phyloP scores from a whole-genome alignment of 2,113 vertebrate species.

The Serinus canaria region DNA sequence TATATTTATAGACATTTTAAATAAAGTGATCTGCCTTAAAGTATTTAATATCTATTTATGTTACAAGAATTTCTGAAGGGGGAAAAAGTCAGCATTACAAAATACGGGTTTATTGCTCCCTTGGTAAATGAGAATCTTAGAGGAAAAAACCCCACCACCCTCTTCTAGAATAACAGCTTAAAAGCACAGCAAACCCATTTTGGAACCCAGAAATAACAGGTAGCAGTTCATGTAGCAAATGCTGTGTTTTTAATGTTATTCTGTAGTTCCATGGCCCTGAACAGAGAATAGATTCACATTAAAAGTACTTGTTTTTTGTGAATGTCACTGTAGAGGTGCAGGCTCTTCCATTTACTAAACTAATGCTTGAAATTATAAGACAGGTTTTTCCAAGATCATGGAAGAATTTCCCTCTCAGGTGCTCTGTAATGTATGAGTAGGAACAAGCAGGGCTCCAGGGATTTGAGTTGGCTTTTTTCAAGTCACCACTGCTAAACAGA shows the following conservation, averaged over 20 bases:
- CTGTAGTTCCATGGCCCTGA: not conserved
- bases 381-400: not conserved
- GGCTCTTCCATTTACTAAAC: not conserved
- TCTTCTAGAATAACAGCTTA: not conserved
- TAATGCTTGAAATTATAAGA: not conserved
- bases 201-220: not conserved
- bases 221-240: not conserved
- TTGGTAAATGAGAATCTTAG: conserved; percentile 18
- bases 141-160: not conserved
- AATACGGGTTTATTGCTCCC: conserved; percentile 24
- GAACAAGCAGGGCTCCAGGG: not conserved
- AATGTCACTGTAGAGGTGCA: not conserved
- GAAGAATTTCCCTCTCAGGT: not conserved
- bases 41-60: conserved; percentile 57
- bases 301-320: not conserved
- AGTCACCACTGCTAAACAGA: not conserved
- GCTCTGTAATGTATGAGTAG: not conserved
- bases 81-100: conserved; percentile 39
- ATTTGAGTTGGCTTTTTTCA: not conserved
- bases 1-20: conserved; percentile 65
- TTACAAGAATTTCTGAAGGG: conserved; percentile 42
- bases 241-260: not conserved
- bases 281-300: not conserved
- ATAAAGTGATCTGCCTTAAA: conserved; percentile 65
- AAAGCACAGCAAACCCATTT: not conserved